phyloP scores from a whole-genome alignment of 2,888 invertebrate genomes.

The Lepidonotus clava region DNA sequence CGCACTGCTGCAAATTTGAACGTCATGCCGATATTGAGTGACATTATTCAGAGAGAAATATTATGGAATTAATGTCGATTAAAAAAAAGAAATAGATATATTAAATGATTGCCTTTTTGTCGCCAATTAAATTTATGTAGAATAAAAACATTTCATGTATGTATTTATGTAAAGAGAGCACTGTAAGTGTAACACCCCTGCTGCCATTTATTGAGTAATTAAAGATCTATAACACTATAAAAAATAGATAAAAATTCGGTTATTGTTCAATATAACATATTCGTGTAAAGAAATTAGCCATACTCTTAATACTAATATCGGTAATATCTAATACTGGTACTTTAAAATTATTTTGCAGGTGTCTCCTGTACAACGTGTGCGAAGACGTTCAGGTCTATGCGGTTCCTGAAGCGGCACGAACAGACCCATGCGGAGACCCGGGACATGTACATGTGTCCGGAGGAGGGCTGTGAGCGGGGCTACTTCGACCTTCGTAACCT shows the following conservation, averaged over 20 bases:
- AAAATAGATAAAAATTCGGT: neutral
- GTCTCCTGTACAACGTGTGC: constrained; percentile 67
- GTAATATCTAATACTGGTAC: neutral
- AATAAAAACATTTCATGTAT: too few species aligned
- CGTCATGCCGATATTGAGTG: neutral
- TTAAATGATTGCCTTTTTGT: neutral
- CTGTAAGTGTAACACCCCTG: too few species aligned
- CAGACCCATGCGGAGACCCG: constrained; percentile 64
- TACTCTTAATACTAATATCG: neutral
- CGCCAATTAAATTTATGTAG: too few species aligned
- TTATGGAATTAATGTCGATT: neutral
- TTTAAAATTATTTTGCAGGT: constrained; percentile 55
- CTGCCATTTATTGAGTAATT: too few species aligned
- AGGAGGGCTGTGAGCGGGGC: constrained; percentile 68
- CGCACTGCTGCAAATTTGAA: too few species aligned
- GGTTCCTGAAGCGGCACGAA: constrained; percentile 67
- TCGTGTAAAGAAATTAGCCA: neutral
- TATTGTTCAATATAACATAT: neutral
- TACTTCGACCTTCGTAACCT: constrained; percentile 70
- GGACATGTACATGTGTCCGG: constrained; percentile 67
- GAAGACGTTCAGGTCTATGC: constrained; percentile 66
- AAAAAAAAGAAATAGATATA: neutral
- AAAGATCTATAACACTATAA: too few species aligned
- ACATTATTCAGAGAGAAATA: neutral
- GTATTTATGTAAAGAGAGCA: too few species aligned